A percentile compares a stretch with the other conserved stretches of the same genome.
phyloP scores from a whole-genome alignment of 2,888 invertebrate genomes.

The Harpalus rubripes region DNA sequence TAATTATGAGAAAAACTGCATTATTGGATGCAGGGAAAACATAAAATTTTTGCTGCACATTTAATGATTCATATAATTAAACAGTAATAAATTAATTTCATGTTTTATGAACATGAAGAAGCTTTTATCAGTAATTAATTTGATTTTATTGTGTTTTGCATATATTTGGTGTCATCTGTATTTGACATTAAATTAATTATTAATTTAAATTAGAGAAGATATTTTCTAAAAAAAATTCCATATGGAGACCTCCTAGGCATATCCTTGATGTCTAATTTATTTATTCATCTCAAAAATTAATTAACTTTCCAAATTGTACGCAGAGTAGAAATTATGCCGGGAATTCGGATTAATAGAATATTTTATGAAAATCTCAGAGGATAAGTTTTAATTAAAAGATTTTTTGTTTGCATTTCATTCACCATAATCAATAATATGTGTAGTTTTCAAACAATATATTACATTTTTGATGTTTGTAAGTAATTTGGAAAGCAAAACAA shows the following conservation, averaged over 20 bases:
- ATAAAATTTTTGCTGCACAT: background rate
- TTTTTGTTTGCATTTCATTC: conserved; percentile 32
- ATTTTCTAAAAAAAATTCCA: background rate
- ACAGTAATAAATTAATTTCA: conserved; percentile 5
- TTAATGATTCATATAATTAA: conserved; percentile 11
- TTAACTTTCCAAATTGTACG: conserved; percentile 61
- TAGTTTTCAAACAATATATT: conserved; percentile 1
- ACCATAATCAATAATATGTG: background rate
- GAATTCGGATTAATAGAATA: conserved; percentile 65
- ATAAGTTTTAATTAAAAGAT: conserved; percentile 64
- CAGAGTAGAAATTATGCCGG: conserved; percentile 57
- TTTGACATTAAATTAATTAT: background rate
- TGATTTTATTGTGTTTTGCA: conserved; percentile 1
- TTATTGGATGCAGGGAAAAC: no score
- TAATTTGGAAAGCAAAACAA: conserved; percentile 12
- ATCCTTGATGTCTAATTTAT: conserved; percentile 42
- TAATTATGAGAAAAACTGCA: background rate
- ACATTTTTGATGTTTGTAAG: conserved; percentile 7
- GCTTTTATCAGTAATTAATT: conserved; percentile 14
- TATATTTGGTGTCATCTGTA: background rate
- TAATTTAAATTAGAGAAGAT: background rate
- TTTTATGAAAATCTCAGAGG: conserved; percentile 64
- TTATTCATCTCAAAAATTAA: conserved; percentile 63
- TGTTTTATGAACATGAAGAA: conserved; percentile 2
- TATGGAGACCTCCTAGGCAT: background rate